These are phyloP conservation scores for Microctonus hyperodae DNA, from an alignment of 2,888 invertebrate species.

Conservation along the genomic window DNA sequence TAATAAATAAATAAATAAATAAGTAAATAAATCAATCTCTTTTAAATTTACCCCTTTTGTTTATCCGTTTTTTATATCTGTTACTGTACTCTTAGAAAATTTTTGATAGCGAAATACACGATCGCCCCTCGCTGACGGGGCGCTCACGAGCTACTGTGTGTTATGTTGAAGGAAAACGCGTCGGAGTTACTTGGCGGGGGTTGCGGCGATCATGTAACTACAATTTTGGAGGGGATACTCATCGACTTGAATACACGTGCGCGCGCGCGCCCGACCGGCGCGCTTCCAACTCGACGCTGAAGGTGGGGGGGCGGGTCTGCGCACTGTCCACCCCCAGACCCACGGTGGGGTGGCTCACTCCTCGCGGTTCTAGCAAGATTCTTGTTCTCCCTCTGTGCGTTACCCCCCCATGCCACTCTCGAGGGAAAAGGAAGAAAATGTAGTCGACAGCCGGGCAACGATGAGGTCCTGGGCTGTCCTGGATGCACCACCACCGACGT, in stretches of 20 bases:
- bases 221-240: conserved; percentile 13
- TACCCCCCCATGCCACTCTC: conserved; percentile 36
- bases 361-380: conserved; percentile 15
- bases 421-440: conserved; percentile 29
- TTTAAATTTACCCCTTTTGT: conserved; percentile 21
- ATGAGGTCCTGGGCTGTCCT: conserved; percentile 39
- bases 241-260: conserved; percentile 30
- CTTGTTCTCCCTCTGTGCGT: conserved; percentile 29
- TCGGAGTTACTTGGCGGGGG: conserved; percentile 18
- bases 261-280: conserved; percentile 37
- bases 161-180: conserved; percentile 55
- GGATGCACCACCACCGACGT: conserved; percentile 44
- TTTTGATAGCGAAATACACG: conserved; percentile 40
- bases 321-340: conserved; percentile 60
- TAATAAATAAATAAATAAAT: too few relatives aligned
- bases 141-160: conserved; percentile 62
- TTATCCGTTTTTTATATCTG: conserved; percentile 15
- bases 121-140: conserved; percentile 55
- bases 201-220: conserved; percentile 13
- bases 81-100: too few relatives aligned
- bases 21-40: too few relatives aligned
- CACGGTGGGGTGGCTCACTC: conserved; percentile 20
- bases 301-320: conserved; percentile 62
- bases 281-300: conserved; percentile 48
- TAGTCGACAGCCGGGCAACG: conserved; percentile 31